A percentile compares a stretch with the other conserved stretches of the same genome.
Conservation (phyloP, 1,140 invertebrate genomes). For the Homarus americanus region DNA sequence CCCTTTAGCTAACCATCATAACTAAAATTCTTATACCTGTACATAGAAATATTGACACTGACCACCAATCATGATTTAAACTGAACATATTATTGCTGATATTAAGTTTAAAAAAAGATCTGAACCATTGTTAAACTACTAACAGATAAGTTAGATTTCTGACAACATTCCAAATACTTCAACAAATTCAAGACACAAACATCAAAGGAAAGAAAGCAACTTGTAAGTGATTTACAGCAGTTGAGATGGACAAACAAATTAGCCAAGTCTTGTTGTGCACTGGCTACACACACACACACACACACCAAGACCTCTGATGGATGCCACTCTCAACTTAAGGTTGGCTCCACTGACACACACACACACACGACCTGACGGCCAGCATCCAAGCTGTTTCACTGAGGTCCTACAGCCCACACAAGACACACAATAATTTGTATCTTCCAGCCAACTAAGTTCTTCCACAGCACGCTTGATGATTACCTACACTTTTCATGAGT, state of each 20-base stretch:
- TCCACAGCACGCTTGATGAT: neutral
- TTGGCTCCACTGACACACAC: neutral
- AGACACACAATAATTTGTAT: neutral
- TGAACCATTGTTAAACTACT: slow-evolving; percentile 46
- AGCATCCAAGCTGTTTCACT: neutral
- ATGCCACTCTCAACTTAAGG: neutral
- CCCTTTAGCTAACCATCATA: slow-evolving; percentile 48
- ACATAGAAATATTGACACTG: slow-evolving; percentile 28
- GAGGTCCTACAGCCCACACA: neutral
- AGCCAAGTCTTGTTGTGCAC: neutral
- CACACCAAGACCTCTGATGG: neutral
- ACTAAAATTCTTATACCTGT: slow-evolving; percentile 36
- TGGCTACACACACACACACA: neutral
- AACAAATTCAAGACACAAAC: slow-evolving; percentile 41
- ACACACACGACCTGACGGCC: neutral
- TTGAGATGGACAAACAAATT: slow-evolving; percentile 12
- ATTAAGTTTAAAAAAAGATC: slow-evolving; percentile 50
- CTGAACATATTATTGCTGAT: slow-evolving; percentile 66
- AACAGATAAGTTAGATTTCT: slow-evolving; percentile 58
- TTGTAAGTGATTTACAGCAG: slow-evolving; percentile 45
- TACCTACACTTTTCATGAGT: neutral
- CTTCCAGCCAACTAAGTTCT: neutral
- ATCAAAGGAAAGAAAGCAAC: slow-evolving; percentile 51
- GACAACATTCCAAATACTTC: slow-evolving; percentile 58
- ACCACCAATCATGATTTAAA: slow-evolving; percentile 52